A percentile compares a stretch with the other conserved stretches of the same genome.
phyloP scores from a whole-genome alignment of 2,113 vertebrate species.

The Chamaetylas fuelleborni region DNA sequence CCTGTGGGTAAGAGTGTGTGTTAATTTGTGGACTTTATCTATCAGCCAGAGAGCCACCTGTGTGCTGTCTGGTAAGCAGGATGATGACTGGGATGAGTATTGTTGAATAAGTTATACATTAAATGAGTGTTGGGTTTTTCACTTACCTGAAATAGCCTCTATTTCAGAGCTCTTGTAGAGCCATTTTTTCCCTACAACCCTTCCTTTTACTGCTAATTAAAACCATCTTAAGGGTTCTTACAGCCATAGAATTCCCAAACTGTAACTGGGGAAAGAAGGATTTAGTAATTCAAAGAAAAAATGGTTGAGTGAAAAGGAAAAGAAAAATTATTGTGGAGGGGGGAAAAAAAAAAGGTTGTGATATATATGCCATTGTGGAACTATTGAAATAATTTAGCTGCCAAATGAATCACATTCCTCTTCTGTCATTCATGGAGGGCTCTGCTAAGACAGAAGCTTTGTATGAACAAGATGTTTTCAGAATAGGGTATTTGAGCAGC shows the following conservation, averaged over 20 bases:
- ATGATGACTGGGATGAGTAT: slow-evolving; percentile 33
- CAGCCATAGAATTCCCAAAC: slow-evolving; percentile 39
- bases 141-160: slow-evolving; percentile 43
- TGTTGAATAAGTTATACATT: slow-evolving; percentile 26
- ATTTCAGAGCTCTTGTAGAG: slow-evolving; percentile 34
- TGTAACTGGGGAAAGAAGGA: slow-evolving; percentile 12
- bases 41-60: neutral
- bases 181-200: slow-evolving; percentile 21
- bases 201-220: slow-evolving; percentile 54
- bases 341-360: slow-evolving; percentile 33
- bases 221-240: slow-evolving; percentile 36
- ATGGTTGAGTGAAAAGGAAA: slow-evolving; percentile 45
- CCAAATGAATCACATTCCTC: slow-evolving; percentile 60
- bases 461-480: neutral
- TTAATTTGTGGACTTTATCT: neutral
- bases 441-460: neutral
- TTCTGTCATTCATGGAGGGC: slow-evolving; percentile 7
- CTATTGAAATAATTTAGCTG: slow-evolving; percentile 70
- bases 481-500: slow-evolving; percentile 8
- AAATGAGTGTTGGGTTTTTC: slow-evolving; percentile 34
- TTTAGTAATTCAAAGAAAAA: slow-evolving; percentile 51
- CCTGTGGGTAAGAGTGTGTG: neutral
- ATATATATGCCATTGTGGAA: slow-evolving; percentile 59
- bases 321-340: neutral
- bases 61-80: neutral